Base-by-base conservation (phyloP, 2,797 vertebrate genomes). In the Sitta carolinensis region DNA sequence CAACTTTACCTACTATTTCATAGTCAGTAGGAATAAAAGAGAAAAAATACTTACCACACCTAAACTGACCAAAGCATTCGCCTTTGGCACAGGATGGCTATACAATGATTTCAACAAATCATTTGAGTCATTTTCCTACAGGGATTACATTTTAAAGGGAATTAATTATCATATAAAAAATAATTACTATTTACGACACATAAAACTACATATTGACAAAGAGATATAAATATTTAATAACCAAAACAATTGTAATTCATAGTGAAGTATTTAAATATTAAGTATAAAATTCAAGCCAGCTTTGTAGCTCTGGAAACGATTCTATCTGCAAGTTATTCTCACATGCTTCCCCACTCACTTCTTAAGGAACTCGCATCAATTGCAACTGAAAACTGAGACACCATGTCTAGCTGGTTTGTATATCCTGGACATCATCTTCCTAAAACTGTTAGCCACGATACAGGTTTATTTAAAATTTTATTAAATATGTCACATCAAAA, bases 91-190 rank as follows among this genome's bases (percentile, higher is more conserved):
- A 59, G 99, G 98, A 97, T 99, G 98, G 87, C 96, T 98, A 95
- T 99, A 98, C 94, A 99, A 98, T 10, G 98, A 98, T 95, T 98
- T 98, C 97, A 99, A 98, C 96, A 99, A 98, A 97, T 99, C 98
- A 86, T 98, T 99, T 98, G 99, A 98, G 97, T 99, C 98, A 85
- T 98, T 98, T 97, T 99, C 99, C 99, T 99, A 89, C 7, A 82
- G 67, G 47, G 70, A 95, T 96, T 52, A 92, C 63, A 67, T 82
- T 94, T 95, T 62, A 94, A 76, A 72, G 72, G 77, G 52, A 94
- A 64, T 96, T 90, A 95, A 72, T 86, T 52, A 51, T 11, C 14
- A 52, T 23, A 73, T 16, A 78, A 87, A 93, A 77, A 38, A 10
- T n/a, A 59, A 63, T 67, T 68, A 70, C 13, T 23, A 81, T 74